phyloP scores from a whole-genome alignment of 2,888 invertebrate species.

The Tortricodes alternella region DNA sequence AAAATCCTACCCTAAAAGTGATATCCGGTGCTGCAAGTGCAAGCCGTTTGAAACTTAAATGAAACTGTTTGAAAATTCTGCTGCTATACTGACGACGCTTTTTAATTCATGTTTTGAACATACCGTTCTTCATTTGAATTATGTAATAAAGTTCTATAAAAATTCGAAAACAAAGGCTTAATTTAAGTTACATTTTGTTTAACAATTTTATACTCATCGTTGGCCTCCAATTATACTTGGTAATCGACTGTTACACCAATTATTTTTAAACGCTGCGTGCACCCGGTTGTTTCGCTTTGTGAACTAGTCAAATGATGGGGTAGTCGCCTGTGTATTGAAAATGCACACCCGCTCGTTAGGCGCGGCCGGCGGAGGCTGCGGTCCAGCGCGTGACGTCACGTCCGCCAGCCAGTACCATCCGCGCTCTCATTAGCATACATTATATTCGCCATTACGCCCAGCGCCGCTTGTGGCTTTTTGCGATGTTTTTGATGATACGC shows the following conservation, averaged over 20 bases:
- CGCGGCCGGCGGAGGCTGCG: constrained; percentile 63
- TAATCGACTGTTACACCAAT: constrained; percentile 21
- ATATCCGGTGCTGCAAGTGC: constrained; percentile 59
- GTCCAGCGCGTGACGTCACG: constrained; percentile 78
- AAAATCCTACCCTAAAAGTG: constrained; percentile 50
- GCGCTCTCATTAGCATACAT: constrained; percentile 80
- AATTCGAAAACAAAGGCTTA: too few relatives aligned
- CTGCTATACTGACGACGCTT: constrained; percentile 63
- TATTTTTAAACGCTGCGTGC: constrained; percentile 16
- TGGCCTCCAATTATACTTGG: constrained; percentile 10
- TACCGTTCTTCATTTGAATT: too few relatives aligned
- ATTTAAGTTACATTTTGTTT: too few relatives aligned
- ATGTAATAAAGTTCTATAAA: too few relatives aligned
- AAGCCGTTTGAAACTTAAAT: constrained; percentile 38
- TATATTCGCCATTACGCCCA: constrained; percentile 76
- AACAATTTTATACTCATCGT: constrained; percentile 54
- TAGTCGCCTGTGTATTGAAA: constrained; percentile 64
- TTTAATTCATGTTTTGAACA: too few relatives aligned
- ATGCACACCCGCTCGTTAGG: constrained; percentile 76
- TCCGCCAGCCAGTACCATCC: constrained; percentile 61
- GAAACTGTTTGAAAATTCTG: constrained; percentile 35
- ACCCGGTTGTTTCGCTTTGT: constrained; percentile 24
- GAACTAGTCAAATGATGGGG: constrained; percentile 35
- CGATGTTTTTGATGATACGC: constrained; percentile 68
- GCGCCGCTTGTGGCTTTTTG: constrained; percentile 66